Evolutionary conservation across 30 jellyfish, hydroid and myxozoan species (phyloP).

Genomic region (Rhopilema esculentum): DNA sequence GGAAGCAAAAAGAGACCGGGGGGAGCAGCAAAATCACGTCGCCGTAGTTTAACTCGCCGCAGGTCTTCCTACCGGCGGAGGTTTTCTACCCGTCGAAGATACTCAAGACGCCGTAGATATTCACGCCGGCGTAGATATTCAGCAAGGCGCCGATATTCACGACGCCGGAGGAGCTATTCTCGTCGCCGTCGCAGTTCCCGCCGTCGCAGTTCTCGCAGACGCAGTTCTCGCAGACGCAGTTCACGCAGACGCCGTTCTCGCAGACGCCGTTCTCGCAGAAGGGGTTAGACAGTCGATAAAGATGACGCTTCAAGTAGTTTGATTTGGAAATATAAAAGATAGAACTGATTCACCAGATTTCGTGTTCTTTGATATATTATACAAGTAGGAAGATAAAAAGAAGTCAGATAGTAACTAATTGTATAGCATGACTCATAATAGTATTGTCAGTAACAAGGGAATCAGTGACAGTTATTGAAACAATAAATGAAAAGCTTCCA

Average conservation of each 20-base stretch:
- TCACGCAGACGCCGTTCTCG: constrained; percentile 21
- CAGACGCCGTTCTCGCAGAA: constrained; percentile 5
- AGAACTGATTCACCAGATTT: background rate
- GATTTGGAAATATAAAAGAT: no score
- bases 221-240: background rate
- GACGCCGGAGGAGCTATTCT: background rate
- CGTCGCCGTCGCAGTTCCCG: constrained; percentile 12
- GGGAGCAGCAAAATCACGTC: background rate
- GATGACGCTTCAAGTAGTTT: background rate
- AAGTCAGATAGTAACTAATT: no score
- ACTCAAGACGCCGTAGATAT: constrained; percentile 7
- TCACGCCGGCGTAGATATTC: constrained; percentile 5
- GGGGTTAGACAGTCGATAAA: background rate
- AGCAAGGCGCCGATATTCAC: constrained; percentile 10
- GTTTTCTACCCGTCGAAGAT: constrained; percentile 7
- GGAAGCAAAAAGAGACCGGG: constrained; percentile 59
- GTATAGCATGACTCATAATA: no score
- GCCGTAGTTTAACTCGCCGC: constrained; percentile 25
- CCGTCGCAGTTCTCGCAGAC: constrained; percentile 10
- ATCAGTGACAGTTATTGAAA: no score
- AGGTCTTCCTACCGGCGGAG: constrained; percentile 8
- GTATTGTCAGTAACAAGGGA: no score
- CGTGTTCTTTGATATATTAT: background rate
- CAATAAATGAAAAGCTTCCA: no score
- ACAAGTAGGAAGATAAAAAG: no score